phyloP scores from a whole-genome alignment of 1,140 invertebrate species.

The Diorhabda elongata region DNA sequence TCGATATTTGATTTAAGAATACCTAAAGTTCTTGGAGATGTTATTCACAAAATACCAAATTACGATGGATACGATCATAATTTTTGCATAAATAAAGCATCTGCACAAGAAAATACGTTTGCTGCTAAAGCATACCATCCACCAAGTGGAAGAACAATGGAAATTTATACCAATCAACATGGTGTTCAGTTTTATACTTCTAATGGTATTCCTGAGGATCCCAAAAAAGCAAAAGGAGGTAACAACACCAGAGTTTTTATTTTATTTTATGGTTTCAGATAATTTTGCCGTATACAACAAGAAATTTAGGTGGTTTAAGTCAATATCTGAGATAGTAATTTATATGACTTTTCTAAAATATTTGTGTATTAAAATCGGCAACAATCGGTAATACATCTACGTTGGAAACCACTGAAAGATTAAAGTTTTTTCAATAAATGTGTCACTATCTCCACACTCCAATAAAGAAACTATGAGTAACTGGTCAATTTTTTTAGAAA shows the following conservation, averaged over 20 bases:
- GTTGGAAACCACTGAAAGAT: no score
- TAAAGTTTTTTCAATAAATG: no score
- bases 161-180: conserved; percentile 79
- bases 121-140: conserved; percentile 39
- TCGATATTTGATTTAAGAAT: conserved; percentile 61
- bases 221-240: conserved; percentile 35
- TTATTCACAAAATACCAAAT: conserved; percentile 47
- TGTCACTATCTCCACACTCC: no score
- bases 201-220: conserved; percentile 64
- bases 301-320: no score
- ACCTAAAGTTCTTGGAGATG: conserved; percentile 52
- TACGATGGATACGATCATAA: conserved; percentile 72
- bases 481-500: no score
- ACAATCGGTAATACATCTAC: no score
- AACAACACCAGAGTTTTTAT: not conserved
- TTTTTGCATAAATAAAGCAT: conserved; percentile 52
- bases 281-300: no score
- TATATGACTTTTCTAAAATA: no score
- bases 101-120: conserved; percentile 42
- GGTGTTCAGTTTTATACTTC: conserved; percentile 88
- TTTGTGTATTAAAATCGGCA: no score
- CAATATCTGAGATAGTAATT: no score
- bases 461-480: no score
- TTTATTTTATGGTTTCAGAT: no score
- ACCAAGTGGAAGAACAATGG: conserved; percentile 61